Conservation (phyloP, 2,888 invertebrate species). For the Drosophila antonietae region DNA sequence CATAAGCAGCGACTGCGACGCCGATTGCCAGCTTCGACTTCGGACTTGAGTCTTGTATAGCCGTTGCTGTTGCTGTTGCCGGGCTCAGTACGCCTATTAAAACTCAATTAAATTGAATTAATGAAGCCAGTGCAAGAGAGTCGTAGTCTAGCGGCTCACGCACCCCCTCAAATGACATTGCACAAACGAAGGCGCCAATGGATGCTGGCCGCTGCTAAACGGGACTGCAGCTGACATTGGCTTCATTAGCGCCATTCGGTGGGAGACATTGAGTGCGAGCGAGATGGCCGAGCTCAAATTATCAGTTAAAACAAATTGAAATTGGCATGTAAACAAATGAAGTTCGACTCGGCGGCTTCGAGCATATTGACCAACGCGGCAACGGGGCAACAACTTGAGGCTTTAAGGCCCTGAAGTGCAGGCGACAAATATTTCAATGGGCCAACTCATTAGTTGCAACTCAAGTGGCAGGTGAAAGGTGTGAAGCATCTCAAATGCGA, state of each 20-base stretch:
- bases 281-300: slow-evolving; percentile 48
- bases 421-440: slow-evolving; percentile 59
- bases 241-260: slow-evolving; percentile 60
- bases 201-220: background rate
- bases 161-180: slow-evolving; percentile 53
- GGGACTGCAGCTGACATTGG: slow-evolving; percentile 59
- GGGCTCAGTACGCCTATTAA: slow-evolving; percentile 62
- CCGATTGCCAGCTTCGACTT: slow-evolving; percentile 12
- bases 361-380: background rate
- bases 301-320: slow-evolving; percentile 68
- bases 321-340: slow-evolving; percentile 43
- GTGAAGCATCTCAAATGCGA: slow-evolving; percentile 29
- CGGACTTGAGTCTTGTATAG: slow-evolving; percentile 8
- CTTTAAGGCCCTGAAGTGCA: slow-evolving; percentile 29
- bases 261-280: background rate
- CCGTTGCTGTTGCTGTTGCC: background rate
- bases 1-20: slow-evolving; percentile 13
- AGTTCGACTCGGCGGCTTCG: background rate
- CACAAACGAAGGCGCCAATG: slow-evolving; percentile 60
- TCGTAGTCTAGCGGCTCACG: slow-evolving; percentile 27
- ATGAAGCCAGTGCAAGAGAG: slow-evolving; percentile 50
- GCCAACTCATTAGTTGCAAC: slow-evolving; percentile 54
- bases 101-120: slow-evolving; percentile 79
- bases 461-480: slow-evolving; percentile 49
- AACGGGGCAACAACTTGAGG: background rate